Base-by-base conservation (phyloP, 2,113 vertebrate genomes). In the Clarias batrachus region DNA sequence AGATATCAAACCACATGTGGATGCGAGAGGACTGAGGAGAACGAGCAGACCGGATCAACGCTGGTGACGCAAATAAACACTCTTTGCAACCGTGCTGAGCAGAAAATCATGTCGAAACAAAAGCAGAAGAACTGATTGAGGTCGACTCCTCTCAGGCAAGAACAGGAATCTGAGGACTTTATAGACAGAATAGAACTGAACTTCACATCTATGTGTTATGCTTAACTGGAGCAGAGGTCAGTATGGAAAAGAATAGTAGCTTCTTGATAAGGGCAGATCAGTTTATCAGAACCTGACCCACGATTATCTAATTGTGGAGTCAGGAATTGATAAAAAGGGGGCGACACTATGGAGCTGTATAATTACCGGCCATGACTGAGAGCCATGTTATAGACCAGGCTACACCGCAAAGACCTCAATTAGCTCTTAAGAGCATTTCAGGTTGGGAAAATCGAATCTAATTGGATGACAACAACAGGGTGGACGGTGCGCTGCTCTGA, bases 371-470 rank as follows among this genome's bases (percentile, higher is more conserved):
- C 2, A 7, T 41, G 62, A 63, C 12, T 60, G 71, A 82, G 19
- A 60, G 41, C 60, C n/a, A 37, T 81, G 63, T 60, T 77, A 71
- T 66, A 30, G 79, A 68, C 68, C 54, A 60, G 78, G 25, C 66
- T 65, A 56, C 65, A 81, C 33, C 23, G 14, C 63, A 54, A 86
- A 88, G 41, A 73, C 88, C 88, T 84, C 62, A 82, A 81, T 88
- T 88, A 82, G 76, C 90, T 84, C 88, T 86, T 82, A 86, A 87
- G 88, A 89, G 68, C 81, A 23, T 85, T 86, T 87, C 65, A 90
- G 84, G 81, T n/a, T 11, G 74, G 83, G 81, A 81, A 90, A 90
- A 91, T 91, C 84, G 82, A 74, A 66, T 73, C 33, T 91, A 91
- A 91, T 87, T 87, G 84, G 87, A 90, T 90, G 85, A 90, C 83